Evolutionary conservation across 2,888 invertebrate genomes (phyloP).

Genomic region (Branchellion lobata): DNA sequence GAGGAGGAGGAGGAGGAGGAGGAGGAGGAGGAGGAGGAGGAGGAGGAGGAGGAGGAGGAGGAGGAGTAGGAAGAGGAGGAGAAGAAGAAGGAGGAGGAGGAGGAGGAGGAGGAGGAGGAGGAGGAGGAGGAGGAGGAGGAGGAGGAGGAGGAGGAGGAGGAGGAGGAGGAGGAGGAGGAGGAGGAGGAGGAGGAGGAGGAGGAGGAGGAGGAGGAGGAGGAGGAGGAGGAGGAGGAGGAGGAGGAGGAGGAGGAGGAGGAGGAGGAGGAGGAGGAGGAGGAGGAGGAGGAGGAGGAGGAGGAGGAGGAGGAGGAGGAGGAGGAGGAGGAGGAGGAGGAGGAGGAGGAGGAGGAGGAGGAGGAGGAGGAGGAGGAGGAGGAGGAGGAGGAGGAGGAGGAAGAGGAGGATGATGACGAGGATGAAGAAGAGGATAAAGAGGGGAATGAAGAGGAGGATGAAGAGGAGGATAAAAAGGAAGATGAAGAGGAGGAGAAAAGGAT

Average conservation of each 20-base stretch:
- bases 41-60: constrained; percentile 11
- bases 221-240: constrained; percentile 11
- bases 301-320: constrained; percentile 11
- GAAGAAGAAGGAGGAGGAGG: constrained; percentile 11
- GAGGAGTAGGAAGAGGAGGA: too few species aligned
- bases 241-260: constrained; percentile 11
- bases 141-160: constrained; percentile 11
- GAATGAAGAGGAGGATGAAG: too few species aligned
- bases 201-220: constrained; percentile 11
- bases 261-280: constrained; percentile 11
- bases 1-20: constrained; percentile 13
- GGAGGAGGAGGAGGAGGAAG: constrained; percentile 11
- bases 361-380: constrained; percentile 11
- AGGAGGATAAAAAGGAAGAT: too few species aligned
- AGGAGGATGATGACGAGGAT: too few species aligned
- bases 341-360: constrained; percentile 11
- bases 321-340: constrained; percentile 11
- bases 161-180: constrained; percentile 11
- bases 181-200: constrained; percentile 11
- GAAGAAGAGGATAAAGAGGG: too few species aligned
- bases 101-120: constrained; percentile 11
- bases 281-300: constrained; percentile 11
- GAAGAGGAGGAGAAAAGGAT: neutral
- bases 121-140: constrained; percentile 11
- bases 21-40: constrained; percentile 11